Evolutionary conservation across 2,113 vertebrate genomes (phyloP), one percentile per base, ranked within the genome.

Genomic region (Hiodon tergisus): DNA sequence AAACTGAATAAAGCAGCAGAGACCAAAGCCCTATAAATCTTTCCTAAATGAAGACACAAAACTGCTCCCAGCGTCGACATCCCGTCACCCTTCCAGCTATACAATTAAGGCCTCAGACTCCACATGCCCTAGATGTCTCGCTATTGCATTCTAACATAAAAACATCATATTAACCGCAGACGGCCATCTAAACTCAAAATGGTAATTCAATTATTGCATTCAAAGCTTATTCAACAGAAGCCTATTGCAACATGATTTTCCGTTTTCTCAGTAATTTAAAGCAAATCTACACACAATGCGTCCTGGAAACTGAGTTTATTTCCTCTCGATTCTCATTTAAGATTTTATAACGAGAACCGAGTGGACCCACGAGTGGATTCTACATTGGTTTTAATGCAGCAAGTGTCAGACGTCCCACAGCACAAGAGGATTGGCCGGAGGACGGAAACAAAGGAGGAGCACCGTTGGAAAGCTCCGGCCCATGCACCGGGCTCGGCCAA

Each of bases 181-280:
- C n/a, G 81, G 74, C 60, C 62, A 17, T 77, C 81, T 76, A 72
- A 5, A 6, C 79, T 73, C 67, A 77, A 67, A 76, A 76, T 78
- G 78, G 68, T 76, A 11, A 17, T 52, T 51, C 58, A 62, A 82
- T 79, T 69, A 82, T 77, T 75, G 74, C 31, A 77, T 73, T 78
- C 76, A 69, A 68, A 77, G 78, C 78, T 77, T 51, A 51, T 74
- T 86, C 85, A 83, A 78, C 80, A 80, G 17, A 81, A 85, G 76
- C 58, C 8, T 5, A 46, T 55, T 5, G 13, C 58, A 71, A 10
- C 8, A 47, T n/a, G 1, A 31, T 31, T 31, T 31, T 31, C 31
- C 0, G 31, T 31, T 31, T 31, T 31, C 31, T 31, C 31, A 31
- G 31, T 31, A 31, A 31, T 31, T 31, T 31, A 31, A 31, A 31